Evolutionary conservation across 2,888 invertebrate species (phyloP).

Genomic region (Lathronympha strigana): DNA sequence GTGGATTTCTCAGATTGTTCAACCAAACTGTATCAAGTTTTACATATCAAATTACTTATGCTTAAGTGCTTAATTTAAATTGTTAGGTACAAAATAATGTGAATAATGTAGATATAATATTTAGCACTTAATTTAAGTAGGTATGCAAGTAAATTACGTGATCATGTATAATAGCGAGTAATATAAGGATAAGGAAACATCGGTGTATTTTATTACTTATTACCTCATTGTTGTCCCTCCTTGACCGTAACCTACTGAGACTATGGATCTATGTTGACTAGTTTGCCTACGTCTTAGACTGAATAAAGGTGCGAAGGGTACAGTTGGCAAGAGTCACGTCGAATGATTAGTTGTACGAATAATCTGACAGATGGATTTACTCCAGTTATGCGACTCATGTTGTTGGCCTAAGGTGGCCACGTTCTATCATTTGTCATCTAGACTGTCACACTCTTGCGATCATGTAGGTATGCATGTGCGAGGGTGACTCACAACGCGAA

Average conservation of each 20-base stretch:
- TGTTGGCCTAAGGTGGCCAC: too few relatives aligned
- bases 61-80: too few relatives aligned
- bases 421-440: too few relatives aligned
- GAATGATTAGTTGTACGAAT: not conserved
- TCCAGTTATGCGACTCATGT: too few relatives aligned
- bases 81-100: not conserved
- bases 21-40: too few relatives aligned
- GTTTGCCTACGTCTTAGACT: constrained; percentile 1
- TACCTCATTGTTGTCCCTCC: constrained; percentile 29
- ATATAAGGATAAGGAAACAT: constrained; percentile 23
- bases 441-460: too few relatives aligned
- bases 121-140: not conserved
- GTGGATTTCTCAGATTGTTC: too few relatives aligned
- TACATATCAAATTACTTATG: too few relatives aligned
- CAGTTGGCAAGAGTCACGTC: not conserved
- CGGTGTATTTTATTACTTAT: constrained; percentile 7
- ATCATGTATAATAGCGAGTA: constrained; percentile 2
- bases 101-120: not conserved
- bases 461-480: too few relatives aligned
- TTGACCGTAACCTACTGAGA: constrained; percentile 18
- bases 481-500: too few relatives aligned
- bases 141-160: too few relatives aligned
- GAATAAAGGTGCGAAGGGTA: not conserved
- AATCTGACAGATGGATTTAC: too few relatives aligned
- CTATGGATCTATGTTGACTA: constrained; percentile 1